Base-by-base conservation (phyloP, 1,140 invertebrate species). In the Goniozus legneri region DNA sequence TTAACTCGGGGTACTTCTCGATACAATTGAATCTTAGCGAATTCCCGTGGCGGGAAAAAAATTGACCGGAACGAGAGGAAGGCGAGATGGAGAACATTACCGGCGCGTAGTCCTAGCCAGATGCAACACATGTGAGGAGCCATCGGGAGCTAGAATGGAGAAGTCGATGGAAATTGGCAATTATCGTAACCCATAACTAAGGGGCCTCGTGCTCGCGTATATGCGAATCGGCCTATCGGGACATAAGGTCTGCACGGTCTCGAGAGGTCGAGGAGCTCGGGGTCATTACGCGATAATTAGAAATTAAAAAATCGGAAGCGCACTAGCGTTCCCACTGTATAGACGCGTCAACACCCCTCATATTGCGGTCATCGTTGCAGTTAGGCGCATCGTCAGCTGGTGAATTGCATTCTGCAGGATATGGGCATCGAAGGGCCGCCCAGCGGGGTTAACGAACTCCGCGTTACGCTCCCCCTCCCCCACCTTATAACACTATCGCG, bases 341-440 rank as follows among this genome's bases (percentile, higher is more conserved):
- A n/a, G n/a, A n/a, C n/a, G n/a, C n/a, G n/a, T n/a, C n/a, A n/a
- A n/a, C n/a, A n/a, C n/a, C n/a, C n/a, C n/a, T n/a, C 24, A 40
- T 53, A 54, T 44, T 57, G 35, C 47, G 59, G 48, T 54, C 54
- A 47, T 42, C 41, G 54, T 52, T 63, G 61, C 60, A 65, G 44
- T 53, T 61, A 54, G 56, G 50, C 54, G 62, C 60, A 64, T 62
- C 63, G 63, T 60, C 64, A 67, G 64, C 64, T 67, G 64, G 64
- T 55, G 45, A 60, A 67, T 62, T 65, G 64, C 63, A 65, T 62
- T 65, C 52, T 46, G 30, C 41, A 18, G n/a, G n/a, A n/a, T n/a
- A n/a, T n/a, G n/a, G n/a, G n/a, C n/a, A n/a, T n/a, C n/a, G n/a
- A n/a, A n/a, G n/a, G n/a, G n/a, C n/a, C n/a, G n/a, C n/a, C n/a